Percentiles rank a stretch among this genome's conserved stretches.
Conservation (phyloP, 1,140 invertebrate genomes). For the Orius laevigatus region DNA sequence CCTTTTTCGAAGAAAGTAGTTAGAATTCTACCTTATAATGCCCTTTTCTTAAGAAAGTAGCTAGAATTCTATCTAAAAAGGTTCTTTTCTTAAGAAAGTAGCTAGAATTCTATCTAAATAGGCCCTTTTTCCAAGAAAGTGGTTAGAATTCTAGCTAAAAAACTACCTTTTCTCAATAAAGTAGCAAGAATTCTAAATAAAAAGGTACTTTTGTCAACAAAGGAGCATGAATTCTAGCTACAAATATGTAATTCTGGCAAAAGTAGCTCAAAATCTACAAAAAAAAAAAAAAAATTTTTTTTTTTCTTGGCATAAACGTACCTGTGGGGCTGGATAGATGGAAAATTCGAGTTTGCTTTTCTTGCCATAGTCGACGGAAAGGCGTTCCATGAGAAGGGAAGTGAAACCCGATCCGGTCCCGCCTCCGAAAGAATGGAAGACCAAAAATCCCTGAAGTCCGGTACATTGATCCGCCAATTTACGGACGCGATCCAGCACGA, state of each 20-base stretch:
- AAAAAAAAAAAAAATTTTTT: not conserved
- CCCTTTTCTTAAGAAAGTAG: no score
- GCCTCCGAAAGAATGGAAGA: constrained; percentile 80
- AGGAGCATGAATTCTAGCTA: no score
- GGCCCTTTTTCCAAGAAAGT: no score
- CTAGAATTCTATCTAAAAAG: no score
- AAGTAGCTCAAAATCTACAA: no score
- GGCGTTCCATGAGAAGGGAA: constrained; percentile 70
- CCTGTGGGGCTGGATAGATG: constrained; percentile 75
- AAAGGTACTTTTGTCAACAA: not conserved
- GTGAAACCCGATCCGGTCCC: constrained; percentile 80
- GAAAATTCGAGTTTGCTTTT: constrained; percentile 80
- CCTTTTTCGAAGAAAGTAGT: no score
- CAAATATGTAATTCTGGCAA: not conserved
- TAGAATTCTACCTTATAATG: no score
- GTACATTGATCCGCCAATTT: constrained; percentile 76
- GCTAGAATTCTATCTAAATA: no score
- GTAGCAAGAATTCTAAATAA: not conserved
- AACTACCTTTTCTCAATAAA: no score
- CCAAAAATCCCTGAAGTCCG: constrained; percentile 71
- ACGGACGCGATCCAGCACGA: constrained; percentile 59
- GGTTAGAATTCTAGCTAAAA: no score
- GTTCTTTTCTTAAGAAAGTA: no score
- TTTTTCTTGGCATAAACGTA: constrained; percentile 14
- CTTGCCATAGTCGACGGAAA: constrained; percentile 80